phyloP scores from a whole-genome alignment of 1,140 invertebrate species.

The Scaptomyza graminum region DNA sequence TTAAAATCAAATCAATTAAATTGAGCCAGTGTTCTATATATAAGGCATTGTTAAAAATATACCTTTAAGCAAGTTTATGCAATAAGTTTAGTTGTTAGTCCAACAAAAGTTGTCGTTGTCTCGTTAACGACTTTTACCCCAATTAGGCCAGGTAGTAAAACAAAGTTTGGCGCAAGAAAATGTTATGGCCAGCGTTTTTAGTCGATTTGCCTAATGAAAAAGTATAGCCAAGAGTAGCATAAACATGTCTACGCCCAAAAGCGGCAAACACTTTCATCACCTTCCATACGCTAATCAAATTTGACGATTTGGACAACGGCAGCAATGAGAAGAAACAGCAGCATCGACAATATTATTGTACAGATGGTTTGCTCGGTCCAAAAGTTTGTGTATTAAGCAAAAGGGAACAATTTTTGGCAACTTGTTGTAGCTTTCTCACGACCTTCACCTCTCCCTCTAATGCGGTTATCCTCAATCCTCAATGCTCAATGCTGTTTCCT shows the following conservation, averaged over 20 bases:
- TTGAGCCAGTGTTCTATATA: no score
- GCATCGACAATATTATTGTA: neutral
- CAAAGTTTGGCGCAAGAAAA: slow-evolving; percentile 27
- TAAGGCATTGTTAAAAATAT: neutral
- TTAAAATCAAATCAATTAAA: no score
- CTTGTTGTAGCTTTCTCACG: no score
- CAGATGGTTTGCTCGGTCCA: neutral
- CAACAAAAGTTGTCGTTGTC: slow-evolving; percentile 2
- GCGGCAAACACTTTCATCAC: slow-evolving; percentile 8
- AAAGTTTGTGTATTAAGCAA: slow-evolving; percentile 6
- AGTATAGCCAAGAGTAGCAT: slow-evolving; percentile 3
- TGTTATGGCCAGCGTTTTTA: slow-evolving; percentile 7
- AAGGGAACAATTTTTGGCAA: neutral
- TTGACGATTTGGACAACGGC: neutral
- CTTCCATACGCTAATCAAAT: neutral
- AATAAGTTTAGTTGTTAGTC: neutral
- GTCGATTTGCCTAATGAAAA: slow-evolving; percentile 23
- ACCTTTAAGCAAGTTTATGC: neutral
- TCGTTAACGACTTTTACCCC: slow-evolving; percentile 4
- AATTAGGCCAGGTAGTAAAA: slow-evolving; percentile 11
- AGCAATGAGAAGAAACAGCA: neutral
- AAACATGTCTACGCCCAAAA: slow-evolving; percentile 14
- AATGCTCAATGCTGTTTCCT: neutral
- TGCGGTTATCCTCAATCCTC: slow-evolving; percentile 18
- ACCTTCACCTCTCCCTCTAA: slow-evolving; percentile 8